Conservation (phyloP, 2,797 vertebrate species). For the Cetoscarus ocellatus region DNA sequence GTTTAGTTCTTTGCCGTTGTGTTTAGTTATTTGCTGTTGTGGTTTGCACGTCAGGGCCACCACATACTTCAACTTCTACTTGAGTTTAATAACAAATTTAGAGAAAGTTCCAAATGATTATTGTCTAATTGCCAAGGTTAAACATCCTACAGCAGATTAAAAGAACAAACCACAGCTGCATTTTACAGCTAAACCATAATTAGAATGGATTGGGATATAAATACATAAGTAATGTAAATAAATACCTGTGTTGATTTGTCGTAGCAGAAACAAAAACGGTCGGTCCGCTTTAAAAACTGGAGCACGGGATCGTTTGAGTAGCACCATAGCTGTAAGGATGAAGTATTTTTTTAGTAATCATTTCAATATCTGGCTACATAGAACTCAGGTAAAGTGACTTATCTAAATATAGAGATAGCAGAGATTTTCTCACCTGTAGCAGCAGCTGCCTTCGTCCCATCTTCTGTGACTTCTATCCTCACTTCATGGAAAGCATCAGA, state of each 20-base stretch:
- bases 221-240: neutral
- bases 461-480: constrained; percentile 90
- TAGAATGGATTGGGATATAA: neutral
- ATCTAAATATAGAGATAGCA: neutral
- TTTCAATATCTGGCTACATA: neutral
- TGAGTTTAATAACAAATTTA: too few species aligned
- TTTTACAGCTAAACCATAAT: too few species aligned
- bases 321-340: constrained; percentile 86
- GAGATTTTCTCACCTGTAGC: constrained; percentile 84
- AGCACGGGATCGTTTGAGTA: constrained; percentile 91
- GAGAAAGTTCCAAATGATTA: too few species aligned
- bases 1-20: too few species aligned
- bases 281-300: constrained; percentile 92
- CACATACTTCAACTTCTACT: too few species aligned
- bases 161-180: too few species aligned
- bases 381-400: neutral
- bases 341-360: neutral
- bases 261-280: constrained; percentile 90
- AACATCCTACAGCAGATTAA: too few species aligned
- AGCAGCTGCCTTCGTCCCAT: constrained; percentile 89
- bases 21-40: too few species aligned
- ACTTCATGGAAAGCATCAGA: constrained; percentile 92
- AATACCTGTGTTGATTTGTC: constrained; percentile 89
- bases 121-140: too few species aligned
- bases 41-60: too few species aligned